Evolutionary conservation across 2,797 vertebrate species (phyloP).

Genomic region (Adelosebastes latens): DNA sequence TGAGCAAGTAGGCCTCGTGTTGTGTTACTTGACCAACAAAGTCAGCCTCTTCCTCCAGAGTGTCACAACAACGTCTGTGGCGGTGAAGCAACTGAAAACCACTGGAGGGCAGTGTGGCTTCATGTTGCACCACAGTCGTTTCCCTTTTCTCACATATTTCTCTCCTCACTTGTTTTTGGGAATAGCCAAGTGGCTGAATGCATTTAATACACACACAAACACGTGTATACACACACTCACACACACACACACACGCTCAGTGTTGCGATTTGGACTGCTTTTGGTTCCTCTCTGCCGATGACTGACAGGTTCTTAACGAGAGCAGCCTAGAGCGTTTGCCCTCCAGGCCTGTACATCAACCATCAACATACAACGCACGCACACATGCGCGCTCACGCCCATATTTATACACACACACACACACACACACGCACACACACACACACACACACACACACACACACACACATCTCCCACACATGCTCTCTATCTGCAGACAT

Average conservation of each 20-base stretch:
- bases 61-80: constrained; percentile 1
- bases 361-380: constrained; percentile 75
- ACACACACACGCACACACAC: constrained; percentile 22
- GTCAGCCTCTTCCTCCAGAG: constrained; percentile 5
- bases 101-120: constrained; percentile 84
- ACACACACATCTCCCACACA: constrained; percentile 24
- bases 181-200: constrained; percentile 73
- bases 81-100: constrained; percentile 51
- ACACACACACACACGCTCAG: constrained; percentile 50
- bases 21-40: constrained; percentile 6
- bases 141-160: constrained; percentile 7
- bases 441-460: neutral
- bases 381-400: constrained; percentile 6
- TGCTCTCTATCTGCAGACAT: constrained; percentile 30
- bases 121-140: constrained; percentile 38
- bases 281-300: constrained; percentile 78
- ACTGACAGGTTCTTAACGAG: constrained; percentile 84
- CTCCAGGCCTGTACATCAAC: constrained; percentile 79
- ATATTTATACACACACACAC: constrained; percentile 17
- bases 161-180: constrained; percentile 52
- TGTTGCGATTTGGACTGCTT: constrained; percentile 77
- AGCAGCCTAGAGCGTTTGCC: constrained; percentile 79
- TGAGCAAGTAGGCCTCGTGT: neutral
- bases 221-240: constrained; percentile 53
- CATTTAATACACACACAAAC: constrained; percentile 66